Evolutionary conservation across 1,140 invertebrate species (phyloP), one percentile per base, ranked within the genome.

Genomic region (Leptopilina clavipes): DNA sequence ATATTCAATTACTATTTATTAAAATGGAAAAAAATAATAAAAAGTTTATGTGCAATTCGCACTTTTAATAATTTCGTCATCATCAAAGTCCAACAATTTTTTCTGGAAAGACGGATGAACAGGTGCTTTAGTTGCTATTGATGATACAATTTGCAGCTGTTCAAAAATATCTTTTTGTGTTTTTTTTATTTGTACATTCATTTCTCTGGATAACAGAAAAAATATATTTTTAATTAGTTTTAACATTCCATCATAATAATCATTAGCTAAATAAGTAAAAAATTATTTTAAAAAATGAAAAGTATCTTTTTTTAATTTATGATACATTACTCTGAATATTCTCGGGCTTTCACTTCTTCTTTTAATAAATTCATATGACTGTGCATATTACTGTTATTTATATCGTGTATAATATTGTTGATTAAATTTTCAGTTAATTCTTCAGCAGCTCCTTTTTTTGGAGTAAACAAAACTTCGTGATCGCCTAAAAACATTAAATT

Each of bases 1-100:
- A 25, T 18, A 54, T 70, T 17, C n/a, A n/a, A n/a, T 71, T 43
- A 44, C 75, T 77, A 44, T 75, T 72, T 43, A 37, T 11, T 2
- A 22, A 14, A 70, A 70, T 17, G 17, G 17, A 17, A 52, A 52
- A 8, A 52, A 17, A 52, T 17, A 71, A 56, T 40, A 44, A 52
- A n/a, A n/a, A 54, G 71, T 59, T 25, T 44, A 31, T 5, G 25
- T 0, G 12, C 77, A 65, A 44, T 72, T 76, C 76, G 80, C 31
- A 88, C 87, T 76, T 71, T 80, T 45, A 54, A 86, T 82, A 56
- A 87, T 78, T 59, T 87, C 79, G 45, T 71, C 54, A 52, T 87
- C 76, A 56, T 87, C 78, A 9, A 80, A n/a, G 75, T 86, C 78
- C 1, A 48, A 40, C 14, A 89, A 74, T 40, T 75, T 71, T 75